Base-by-base conservation (phyloP, 2,797 vertebrate species). In the Aplochiton taeniatus region DNA sequence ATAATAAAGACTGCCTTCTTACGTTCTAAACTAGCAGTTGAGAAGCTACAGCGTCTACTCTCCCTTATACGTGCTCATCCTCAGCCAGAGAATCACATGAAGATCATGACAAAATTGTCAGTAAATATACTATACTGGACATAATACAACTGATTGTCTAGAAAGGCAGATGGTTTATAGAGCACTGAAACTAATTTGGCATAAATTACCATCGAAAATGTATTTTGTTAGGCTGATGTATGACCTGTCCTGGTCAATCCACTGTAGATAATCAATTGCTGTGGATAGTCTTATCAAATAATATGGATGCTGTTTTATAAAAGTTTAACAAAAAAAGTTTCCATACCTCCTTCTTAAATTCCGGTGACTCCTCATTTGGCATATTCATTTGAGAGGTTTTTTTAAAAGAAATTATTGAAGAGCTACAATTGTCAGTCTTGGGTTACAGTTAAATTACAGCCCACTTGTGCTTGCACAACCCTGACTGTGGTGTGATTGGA, bases 331-430 rank as follows among this genome's bases (percentile, higher is more conserved):
- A 55, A 46, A 66, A 46, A 45, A 43, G 11, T 48, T 63, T 43
- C 74, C 84, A 69, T 67, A 90, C 89, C 81, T 69, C 10, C 66
- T 62, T 81, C 61, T 77, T 79, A 69, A 70, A 19, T 14, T 61
- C 57, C 1, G 4, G 14, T 11, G 68, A 31, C 61, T 44, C 74
- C 9, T 76, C 73, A 50, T 2, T 66, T 9, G 31, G 7, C 10
- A 56, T 11, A 20, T 68, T 76, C 80, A 87, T 89, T 63, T 68
- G 72, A 14, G 55, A 52, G 68, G 43, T 62, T 65, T 14, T 61
- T 1, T 4, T 48, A 11, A 71, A 73, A n/a, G n/a, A 68, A 20
- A 1, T 58, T 20, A 62, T 61, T 62, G 62, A 46, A 66, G 52
- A 31, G 12, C 70, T 68, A 11, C 42, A 43, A 66, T 55, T 45